Base-by-base conservation (phyloP, 23 tunicate species). In the Halocynthia aurantium region DNA sequence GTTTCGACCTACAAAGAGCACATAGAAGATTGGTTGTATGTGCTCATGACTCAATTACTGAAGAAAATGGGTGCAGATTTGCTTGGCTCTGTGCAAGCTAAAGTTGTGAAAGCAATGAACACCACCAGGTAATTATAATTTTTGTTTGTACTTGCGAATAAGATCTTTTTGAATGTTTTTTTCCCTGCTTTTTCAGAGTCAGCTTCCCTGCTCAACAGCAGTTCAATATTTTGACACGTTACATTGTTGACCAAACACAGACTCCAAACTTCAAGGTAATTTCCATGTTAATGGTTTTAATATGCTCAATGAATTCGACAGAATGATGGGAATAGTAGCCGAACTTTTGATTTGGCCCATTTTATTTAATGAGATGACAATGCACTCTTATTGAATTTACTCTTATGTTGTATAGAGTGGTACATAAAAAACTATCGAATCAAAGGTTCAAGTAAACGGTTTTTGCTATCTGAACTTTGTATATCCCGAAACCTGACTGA, bases 1-100 rank as follows among this genome's bases (percentile, higher is more conserved):
- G 69, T 92, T 44, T 49, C 81, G 52, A 86, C 79, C 53, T 92
- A 86, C 82, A 79, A 74, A 53, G 88, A 86, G n/a, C 52, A 76
- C 40, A 57, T 86, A 50, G 81, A 86, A 50, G 98, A 92, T 11
- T 92, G 98, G 98, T 60, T 85, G 57, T 92, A 92, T 52, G 81
- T 86, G 13, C 55, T 92, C 50, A 77, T 92, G 69, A 92, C 98
- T 8, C 92, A 86, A 56, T 78, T 92, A 6, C 80, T 92, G 70
- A 92, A 92, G 53, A 92, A 92, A 61, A 82, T 82, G 85, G 98
- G 98, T 6, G 76, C 98, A 18, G 98, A 92, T 61, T 56, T 92
- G 54, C 80, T 92, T 7, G 98, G 98, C 44, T 86, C 88, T 13
- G 98, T 92, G 13, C 98, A 92, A 61, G 73, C 84, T 53, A 92